Evolutionary conservation across 2,888 invertebrate species (phyloP), one percentile per base, ranked within the genome.

Genomic region (Uloborus plumipes): DNA sequence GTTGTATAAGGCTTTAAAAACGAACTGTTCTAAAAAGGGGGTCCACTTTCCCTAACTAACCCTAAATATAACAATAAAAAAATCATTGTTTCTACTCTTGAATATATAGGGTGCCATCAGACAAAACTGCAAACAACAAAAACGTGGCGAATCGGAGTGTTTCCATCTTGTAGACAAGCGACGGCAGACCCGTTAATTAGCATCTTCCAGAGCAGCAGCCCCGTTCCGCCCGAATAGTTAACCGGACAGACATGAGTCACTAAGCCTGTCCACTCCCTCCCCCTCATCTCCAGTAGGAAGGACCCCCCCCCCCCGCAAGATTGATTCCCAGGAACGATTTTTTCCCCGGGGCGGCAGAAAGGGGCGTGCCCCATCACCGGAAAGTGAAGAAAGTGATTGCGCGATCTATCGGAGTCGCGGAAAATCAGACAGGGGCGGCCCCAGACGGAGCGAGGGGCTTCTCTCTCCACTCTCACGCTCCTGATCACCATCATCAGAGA

Each of bases 391-490:
- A 77, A 77, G 64, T 77, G 70, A 77, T 77, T 77, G 61, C 55
- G 47, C 22, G 66, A 65, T 66, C 49, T 49, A 66, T 62, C 59
- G 62, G 59, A 49, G 22, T 65, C 49, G 26, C 26, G 9, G 26
- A 9, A 51, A 51, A 66, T 59, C 78, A 78, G 78, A 66, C 51
- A 78, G 78, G 59, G 78, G 78, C 78, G 78, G 78, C 22, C 18
- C 77, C 62, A 53, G 47, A 16, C 61, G 39, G 11, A 39, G 39
- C 39, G 26, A n/a, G 49, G n/a, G 76, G 31, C 26, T 64, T 65
- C 47, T 74, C 55, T 55, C 64, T 49, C 18, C 58, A 72, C 49
- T 65, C 18, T 73, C 53, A 39, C 18, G 50, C 16, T 49, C 61
- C 58, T n/a, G n/a, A 69, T 61, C 58, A 69, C 70, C 53, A 76